A percentile compares a stretch with the other conserved stretches of the same genome.
Conservation (phyloP, 2,113 vertebrate genomes). For the Eidolon helvum region DNA sequence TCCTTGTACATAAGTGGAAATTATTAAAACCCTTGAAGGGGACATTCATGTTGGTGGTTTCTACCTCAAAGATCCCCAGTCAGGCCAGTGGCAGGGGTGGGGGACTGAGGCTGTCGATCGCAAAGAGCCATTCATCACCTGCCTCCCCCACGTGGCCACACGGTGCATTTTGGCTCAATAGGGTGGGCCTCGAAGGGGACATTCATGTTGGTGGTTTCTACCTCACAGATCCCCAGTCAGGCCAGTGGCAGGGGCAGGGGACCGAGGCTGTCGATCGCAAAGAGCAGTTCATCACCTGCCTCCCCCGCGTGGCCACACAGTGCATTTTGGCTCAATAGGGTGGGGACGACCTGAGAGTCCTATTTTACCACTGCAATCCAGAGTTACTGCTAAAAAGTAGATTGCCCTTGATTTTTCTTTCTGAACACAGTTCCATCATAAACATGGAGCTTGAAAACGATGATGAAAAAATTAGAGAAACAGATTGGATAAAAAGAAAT, state of each 20-base stretch:
- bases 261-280: background rate
- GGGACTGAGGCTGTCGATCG: background rate
- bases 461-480: background rate
- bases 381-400: background rate
- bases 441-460: background rate
- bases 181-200: background rate
- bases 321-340: background rate
- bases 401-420: background rate
- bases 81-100: accelerated
- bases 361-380: background rate
- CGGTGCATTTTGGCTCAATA: background rate
- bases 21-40: background rate
- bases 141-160: background rate
- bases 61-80: background rate
- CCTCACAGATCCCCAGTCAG: background rate
- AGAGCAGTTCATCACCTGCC: background rate
- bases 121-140: background rate
- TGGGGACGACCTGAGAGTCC: too few relatives aligned
- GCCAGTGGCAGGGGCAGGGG: accelerated
- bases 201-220: background rate
- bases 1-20: background rate
- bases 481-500: background rate
- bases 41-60: background rate
- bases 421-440: background rate
- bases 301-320: background rate